Evolutionary conservation across 2,888 invertebrate genomes (phyloP).

Genomic region (Hydroisotoma schaefferi): DNA sequence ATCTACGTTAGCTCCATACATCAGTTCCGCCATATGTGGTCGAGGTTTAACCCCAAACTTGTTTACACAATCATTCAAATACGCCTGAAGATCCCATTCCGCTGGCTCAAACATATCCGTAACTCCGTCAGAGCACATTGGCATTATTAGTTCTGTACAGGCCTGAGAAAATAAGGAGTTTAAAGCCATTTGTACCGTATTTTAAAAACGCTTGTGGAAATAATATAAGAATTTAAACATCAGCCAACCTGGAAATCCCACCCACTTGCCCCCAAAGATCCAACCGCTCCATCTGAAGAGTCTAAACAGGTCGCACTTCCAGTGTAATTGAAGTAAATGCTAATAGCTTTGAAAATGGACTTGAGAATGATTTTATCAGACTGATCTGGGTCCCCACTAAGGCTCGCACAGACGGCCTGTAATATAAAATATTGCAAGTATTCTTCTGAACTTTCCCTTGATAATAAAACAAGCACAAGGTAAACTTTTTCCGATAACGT

Average conservation of each 20-base stretch:
- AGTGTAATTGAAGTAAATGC: slow-evolving; percentile 77
- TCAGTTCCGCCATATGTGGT: slow-evolving; percentile 66
- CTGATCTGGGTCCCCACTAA: too few species aligned
- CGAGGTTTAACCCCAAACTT: slow-evolving; percentile 61
- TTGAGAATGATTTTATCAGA: slow-evolving; percentile 58
- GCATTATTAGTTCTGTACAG: slow-evolving; percentile 97
- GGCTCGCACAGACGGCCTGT: slow-evolving; percentile 57
- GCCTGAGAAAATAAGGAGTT: slow-evolving; percentile 57
- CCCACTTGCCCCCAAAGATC: background rate
- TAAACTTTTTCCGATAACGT: slow-evolving; percentile 43
- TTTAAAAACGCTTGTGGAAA: too few species aligned
- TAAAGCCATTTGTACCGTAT: too few species aligned
- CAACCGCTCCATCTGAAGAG: slow-evolving; percentile 53
- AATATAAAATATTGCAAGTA: slow-evolving; percentile 34
- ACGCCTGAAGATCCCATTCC: slow-evolving; percentile 68
- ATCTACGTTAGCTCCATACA: slow-evolving; percentile 81
- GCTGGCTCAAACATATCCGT: slow-evolving; percentile 77
- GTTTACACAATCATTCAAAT: slow-evolving; percentile 64
- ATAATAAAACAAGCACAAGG: background rate
- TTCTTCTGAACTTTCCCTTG: slow-evolving; percentile 3
- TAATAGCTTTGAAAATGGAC: slow-evolving; percentile 65
- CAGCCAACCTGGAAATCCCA: slow-evolving; percentile 6
- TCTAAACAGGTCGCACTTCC: slow-evolving; percentile 67
- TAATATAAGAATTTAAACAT: too few species aligned
- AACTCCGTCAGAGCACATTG: slow-evolving; percentile 73